These are phyloP conservation scores for Microtus montanus DNA, from an alignment of 2,113 vertebrate genomes.

Conservation along the genomic window DNA sequence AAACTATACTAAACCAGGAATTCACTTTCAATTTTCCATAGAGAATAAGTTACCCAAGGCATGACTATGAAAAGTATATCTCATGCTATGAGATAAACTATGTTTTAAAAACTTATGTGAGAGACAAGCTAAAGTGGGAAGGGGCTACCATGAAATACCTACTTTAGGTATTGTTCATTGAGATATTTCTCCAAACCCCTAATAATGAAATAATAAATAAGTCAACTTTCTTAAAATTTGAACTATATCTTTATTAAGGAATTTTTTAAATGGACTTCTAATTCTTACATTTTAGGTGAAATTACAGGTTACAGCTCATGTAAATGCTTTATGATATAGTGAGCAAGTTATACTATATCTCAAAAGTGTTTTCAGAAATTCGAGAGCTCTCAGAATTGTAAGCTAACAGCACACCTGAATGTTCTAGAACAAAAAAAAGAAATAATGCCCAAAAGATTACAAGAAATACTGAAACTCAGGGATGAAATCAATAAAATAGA, in stretches of 20 bases:
- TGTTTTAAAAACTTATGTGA: background rate
- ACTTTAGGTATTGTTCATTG: slow-evolving; percentile 15
- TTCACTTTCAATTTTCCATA: slow-evolving; percentile 18
- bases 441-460: background rate
- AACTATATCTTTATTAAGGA: slow-evolving; percentile 10
- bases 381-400: background rate
- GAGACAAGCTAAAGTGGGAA: background rate
- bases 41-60: background rate
- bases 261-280: background rate
- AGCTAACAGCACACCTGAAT: background rate
- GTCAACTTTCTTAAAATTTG: slow-evolving; percentile 16
- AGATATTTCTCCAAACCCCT: background rate
- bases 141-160: background rate
- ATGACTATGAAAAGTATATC: background rate
- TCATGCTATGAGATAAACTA: slow-evolving; percentile 1
- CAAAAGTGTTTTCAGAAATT: background rate
- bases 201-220: background rate
- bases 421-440: background rate
- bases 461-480: background rate
- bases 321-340: background rate
- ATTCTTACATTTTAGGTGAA: slow-evolving; percentile 37
- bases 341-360: background rate
- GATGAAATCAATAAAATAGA: background rate
- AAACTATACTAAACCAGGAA: background rate
- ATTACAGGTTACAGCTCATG: background rate